A percentile compares a stretch with the other conserved stretches of the same genome.
Evolutionary conservation across 2,888 invertebrate genomes (phyloP).

Genomic region (Toxonevra muliebris): DNA sequence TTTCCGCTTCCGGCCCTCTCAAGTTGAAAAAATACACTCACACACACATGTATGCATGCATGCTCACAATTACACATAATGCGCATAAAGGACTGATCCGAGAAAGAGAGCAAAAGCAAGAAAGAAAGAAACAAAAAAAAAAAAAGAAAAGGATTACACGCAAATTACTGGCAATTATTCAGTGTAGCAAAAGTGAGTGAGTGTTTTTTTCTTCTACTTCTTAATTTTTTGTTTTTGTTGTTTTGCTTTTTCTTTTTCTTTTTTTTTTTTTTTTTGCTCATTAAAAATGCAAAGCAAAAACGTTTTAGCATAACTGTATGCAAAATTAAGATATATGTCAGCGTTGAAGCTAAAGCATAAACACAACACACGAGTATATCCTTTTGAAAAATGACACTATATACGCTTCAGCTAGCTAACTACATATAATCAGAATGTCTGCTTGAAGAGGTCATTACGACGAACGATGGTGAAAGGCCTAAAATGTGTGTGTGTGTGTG

Average conservation of each 20-base stretch:
- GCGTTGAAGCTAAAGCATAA: not conserved
- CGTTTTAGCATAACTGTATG: not conserved
- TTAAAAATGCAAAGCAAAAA: slow-evolving; percentile 21
- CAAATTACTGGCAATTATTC: slow-evolving; percentile 38
- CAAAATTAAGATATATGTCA: not conserved
- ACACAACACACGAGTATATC: not conserved
- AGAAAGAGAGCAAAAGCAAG: not conserved
- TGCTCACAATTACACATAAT: slow-evolving; percentile 2
- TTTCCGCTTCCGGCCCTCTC: slow-evolving; percentile 26
- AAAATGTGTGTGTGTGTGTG: too few relatives aligned
- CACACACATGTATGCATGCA: not conserved
- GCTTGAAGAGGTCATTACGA: too few relatives aligned
- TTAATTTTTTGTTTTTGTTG: not conserved
- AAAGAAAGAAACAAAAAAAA: too few relatives aligned
- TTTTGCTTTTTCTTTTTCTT: not conserved
- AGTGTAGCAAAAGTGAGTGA: slow-evolving; percentile 18
- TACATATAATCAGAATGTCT: too few relatives aligned
- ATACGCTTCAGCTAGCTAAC: too few relatives aligned
- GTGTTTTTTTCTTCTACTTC: not conserved
- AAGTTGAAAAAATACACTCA: not conserved
- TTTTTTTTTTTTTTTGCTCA: not conserved
- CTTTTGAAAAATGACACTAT: slow-evolving; percentile 9
- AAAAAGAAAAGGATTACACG: slow-evolving; percentile 29
- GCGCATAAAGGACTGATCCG: not conserved
- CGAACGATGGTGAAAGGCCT: too few relatives aligned